Evolutionary conservation across 2,797 vertebrate species (phyloP), one percentile per base, ranked within the genome.

Genomic region (Buceros bicornis): DNA sequence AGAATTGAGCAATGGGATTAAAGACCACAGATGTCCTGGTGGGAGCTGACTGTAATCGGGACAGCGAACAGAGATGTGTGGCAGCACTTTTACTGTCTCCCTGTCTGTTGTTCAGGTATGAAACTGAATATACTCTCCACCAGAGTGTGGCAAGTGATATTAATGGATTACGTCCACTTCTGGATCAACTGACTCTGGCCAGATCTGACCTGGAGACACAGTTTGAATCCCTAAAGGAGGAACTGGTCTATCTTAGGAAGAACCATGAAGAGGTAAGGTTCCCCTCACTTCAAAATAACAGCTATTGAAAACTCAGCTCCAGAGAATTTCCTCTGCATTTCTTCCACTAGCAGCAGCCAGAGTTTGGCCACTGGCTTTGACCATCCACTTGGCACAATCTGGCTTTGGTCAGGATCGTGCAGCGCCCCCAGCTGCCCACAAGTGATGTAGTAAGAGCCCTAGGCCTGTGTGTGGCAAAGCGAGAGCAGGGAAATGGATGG

Each of bases 111-210:
- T 69, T 71, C 66, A 99, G 99, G 97, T 99, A 96, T 9, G 98
- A 99, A 83, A 98, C 97, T 0, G 99, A 99, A 95, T 92, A 94
- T 31, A 89, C 48, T 42, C 97, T 99, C 94, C 95, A 97, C 70
- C 98, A 98, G 97, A 96, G 97, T 2, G 99, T 99, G 95, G 98
- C 99, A 87, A 97, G 97, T 0, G 99, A 99, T 85, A 98, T 99
- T n/a, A 97, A 95, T 2, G 98, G 99, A 31, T 96, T 99, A 91
- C 98, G 96, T 50, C 98, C 96, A 42, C 87, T 99, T 51, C 96
- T 99, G 96, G 99, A 99, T 1, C 98, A 99, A 5, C 92, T 99
- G 94, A 99, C 98, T 25, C 58, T 99, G 48, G 73, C 95, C 45
- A 98, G 93, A 25, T 97, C 98, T 2, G 98, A 99, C 95, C 87